Base-by-base conservation (phyloP, 2,113 vertebrate species). In the Lipophrys pholis region DNA sequence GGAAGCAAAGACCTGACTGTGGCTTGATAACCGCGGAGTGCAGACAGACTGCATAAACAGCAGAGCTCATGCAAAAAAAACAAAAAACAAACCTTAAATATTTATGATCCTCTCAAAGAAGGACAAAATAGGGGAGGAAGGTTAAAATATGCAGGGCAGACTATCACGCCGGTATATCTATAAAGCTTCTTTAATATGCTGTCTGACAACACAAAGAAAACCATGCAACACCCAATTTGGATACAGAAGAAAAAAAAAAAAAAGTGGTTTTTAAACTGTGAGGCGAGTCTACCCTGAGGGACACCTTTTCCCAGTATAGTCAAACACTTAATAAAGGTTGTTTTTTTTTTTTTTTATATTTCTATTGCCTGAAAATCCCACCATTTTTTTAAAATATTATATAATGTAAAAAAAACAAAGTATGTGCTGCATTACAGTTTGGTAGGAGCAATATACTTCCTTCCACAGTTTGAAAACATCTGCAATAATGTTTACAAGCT, bases 51-150 rank as follows among this genome's bases (percentile, higher is more conserved):
- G 59, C 56, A 76, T 80, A 72, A 87, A 74, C 61, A 81, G 52
- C 40, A 67, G 63, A 14, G 56, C 65, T 39, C 15, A 15, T 73
- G 60, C 53, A 67, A 57, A 60, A 48, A 48, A 48, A 10, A 46
- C n/a, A 41, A 42, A 42, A 42, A 81, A 61, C 9, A 73, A 30
- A 56, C 49, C 30, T 71, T 71, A 74, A 84, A 83, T 81, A 81
- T 86, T 81, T 62, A 87, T 84, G 74, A 70, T 76, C n/a, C 30
- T 59, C 50, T 69, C 60, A 58, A 78, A 75, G 60, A 58, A 69
- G 14, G 54, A 61, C 66, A 77, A 76, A 76, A 56, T 12, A 59
- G 16, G 30, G 46, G 39, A 11, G 14, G 53, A 57, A 55, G 39
- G 61, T 65, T 58, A 15, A 67, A 59, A 64, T 46, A 21, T 41